A percentile compares a stretch with the other conserved stretches of the same genome.
phyloP scores from a whole-genome alignment of 2,888 invertebrate species.

The Melieria omissa region DNA sequence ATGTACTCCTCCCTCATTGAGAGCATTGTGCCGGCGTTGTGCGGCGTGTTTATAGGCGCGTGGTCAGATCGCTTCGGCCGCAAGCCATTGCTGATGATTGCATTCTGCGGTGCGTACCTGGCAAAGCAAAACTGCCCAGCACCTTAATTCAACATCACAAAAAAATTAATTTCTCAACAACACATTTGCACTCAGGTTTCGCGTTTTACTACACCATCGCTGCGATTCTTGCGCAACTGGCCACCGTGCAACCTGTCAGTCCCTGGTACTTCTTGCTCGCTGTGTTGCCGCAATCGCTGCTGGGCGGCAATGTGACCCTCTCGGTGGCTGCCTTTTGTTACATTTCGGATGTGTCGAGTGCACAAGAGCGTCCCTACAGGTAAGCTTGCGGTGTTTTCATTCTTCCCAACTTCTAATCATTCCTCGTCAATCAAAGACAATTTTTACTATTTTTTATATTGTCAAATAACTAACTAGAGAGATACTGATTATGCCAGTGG shows the following conservation, averaged over 20 bases:
- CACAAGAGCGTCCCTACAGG: slow-evolving; percentile 73
- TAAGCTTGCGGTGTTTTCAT: slow-evolving; percentile 48
- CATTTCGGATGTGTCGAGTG: slow-evolving; percentile 73
- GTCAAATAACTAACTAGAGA: no score
- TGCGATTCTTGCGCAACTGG: slow-evolving; percentile 52
- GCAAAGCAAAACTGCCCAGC: not conserved
- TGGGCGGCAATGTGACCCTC: slow-evolving; percentile 72
- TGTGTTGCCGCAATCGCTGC: slow-evolving; percentile 70
- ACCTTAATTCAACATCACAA: not conserved
- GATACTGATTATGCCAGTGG: no score
- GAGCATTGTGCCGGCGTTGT: slow-evolving; percentile 73
- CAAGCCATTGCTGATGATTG: slow-evolving; percentile 75
- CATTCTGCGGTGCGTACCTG: slow-evolving; percentile 70
- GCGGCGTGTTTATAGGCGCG: slow-evolving; percentile 78
- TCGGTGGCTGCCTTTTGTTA: slow-evolving; percentile 74
- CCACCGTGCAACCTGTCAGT: slow-evolving; percentile 48
- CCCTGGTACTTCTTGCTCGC: slow-evolving; percentile 69
- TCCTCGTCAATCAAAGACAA: not conserved
- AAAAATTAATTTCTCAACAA: not conserved
- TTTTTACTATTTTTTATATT: not conserved
- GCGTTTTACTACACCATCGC: slow-evolving; percentile 54
- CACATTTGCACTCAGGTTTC: slow-evolving; percentile 53
- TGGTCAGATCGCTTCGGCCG: slow-evolving; percentile 84
- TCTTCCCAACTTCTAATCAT: not conserved
- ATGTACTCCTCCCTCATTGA: slow-evolving; percentile 72